Evolutionary conservation across 2,113 vertebrate species (phyloP).

Genomic region (Gallinago jamesoni): DNA sequence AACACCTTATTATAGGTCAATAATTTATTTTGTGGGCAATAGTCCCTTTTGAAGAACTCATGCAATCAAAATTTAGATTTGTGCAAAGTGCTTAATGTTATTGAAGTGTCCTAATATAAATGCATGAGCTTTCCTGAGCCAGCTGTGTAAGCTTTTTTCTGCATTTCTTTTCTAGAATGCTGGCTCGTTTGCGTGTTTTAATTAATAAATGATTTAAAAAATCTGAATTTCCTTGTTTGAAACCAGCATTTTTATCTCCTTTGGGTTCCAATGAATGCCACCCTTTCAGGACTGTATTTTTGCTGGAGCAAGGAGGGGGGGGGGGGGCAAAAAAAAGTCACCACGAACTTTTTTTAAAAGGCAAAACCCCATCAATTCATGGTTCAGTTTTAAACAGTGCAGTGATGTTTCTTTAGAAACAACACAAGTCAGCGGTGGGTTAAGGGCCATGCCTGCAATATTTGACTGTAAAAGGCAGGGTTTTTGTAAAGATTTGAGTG

Average conservation of each 20-base stretch:
- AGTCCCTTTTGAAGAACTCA: not conserved
- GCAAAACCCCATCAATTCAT: not conserved
- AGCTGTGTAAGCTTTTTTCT: not conserved
- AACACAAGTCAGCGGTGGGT: not conserved
- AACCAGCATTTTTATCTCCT: not conserved
- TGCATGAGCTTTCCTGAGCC: not conserved
- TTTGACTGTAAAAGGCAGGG: not conserved
- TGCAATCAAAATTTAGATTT: not conserved
- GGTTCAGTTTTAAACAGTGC: not conserved
- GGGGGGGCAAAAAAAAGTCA: not conserved
- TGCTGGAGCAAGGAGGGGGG: not conserved
- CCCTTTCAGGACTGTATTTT: not conserved
- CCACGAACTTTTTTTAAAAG: not conserved
- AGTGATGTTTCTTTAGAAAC: not conserved
- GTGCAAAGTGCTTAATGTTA: not conserved
- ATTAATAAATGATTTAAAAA: not conserved
- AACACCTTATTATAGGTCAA: not conserved
- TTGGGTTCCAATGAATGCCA: not conserved
- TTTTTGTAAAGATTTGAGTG: not conserved
- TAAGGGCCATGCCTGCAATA: not conserved
- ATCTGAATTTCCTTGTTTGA: not conserved
- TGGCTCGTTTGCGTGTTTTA: not conserved
- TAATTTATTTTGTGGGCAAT: slow-evolving; percentile 6
- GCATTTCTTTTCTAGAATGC: not conserved
- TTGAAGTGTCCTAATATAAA: slow-evolving; percentile 13